Evolutionary conservation across 64 coral and sea anemone genomes (phyloP), one percentile per base, ranked within the genome.

Genomic region (Pocillopora verrucosa): DNA sequence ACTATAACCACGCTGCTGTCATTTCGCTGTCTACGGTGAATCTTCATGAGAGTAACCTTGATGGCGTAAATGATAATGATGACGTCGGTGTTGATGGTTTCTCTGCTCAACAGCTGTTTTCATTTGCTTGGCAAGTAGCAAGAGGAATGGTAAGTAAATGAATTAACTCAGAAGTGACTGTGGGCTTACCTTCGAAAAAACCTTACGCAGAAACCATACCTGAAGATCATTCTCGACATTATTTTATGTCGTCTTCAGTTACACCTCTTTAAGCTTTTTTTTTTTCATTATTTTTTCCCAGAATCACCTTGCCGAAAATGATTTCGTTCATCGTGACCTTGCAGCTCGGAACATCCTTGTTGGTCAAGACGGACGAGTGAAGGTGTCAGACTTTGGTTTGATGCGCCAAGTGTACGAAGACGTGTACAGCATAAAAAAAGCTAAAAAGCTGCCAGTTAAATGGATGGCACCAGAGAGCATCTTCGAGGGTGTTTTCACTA

Each of bases 221-320:
- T 7, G 67, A 22, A 4, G 11, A n/a, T 70, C 67, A 24, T 24
- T 11, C 20, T 70, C 1, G 25, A n/a, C 9, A 70, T 24, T n/a
- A 11, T 4, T 70, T 62, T 62, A 70, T n/a, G 6, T 70, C 10
- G 11, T 70, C 1, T 70, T 10, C 20, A 70, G 7, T n/a, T 30
- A 70, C 11, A 24, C 3, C 22, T 70, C 10, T 24, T 10, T 70
- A 1, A 24, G 67, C 61, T 10, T 70, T 30, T 22, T 24, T 24
- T 70, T 70, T 70, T 24, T 30, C 4, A n/a, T n/a, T n/a, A 11
- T 24, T n/a, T n/a, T 24, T 70, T 70, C 5, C 25, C 2, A 95
- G 93, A 89, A 91, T 30, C 91, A 95, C 51, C 93, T 95, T 14
- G 74, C 77, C 3, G 70, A 91, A n/a, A n/a, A n/a, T n/a, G n/a